Conservation (phyloP, 2,113 vertebrate genomes). For the Psittacula cyanocephala region DNA sequence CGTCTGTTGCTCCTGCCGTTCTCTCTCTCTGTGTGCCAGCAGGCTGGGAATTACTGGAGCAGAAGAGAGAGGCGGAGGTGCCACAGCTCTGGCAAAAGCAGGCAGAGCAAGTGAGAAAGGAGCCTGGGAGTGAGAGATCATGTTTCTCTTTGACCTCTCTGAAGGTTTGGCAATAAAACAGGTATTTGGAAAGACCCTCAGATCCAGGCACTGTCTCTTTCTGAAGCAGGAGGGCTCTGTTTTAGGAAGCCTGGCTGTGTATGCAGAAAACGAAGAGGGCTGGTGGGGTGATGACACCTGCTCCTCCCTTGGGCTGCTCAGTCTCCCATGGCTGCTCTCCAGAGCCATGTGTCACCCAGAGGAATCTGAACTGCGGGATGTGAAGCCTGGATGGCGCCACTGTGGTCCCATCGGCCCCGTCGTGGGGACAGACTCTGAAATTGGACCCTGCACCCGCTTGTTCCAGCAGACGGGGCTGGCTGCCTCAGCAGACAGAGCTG, state of each 20-base stretch:
- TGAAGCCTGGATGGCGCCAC: not conserved
- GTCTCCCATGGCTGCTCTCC: not conserved
- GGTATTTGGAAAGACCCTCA: not conserved
- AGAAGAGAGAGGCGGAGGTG: not conserved
- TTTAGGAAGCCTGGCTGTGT: not conserved
- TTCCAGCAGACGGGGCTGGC: not conserved
- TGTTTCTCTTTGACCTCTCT: not conserved
- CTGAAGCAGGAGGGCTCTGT: not conserved
- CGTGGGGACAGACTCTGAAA: not conserved
- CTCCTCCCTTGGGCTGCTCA: not conserved
- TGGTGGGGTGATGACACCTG: not conserved
- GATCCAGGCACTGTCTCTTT: not conserved
- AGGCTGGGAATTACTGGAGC: not conserved
- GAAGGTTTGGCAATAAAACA: not conserved
- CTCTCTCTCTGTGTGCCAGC: not conserved
- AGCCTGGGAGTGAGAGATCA: not conserved
- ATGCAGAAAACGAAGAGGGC: not conserved
- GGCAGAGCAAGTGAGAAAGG: not conserved
- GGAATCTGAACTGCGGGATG: not conserved
- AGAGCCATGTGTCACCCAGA: not conserved
- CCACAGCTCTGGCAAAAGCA: not conserved
- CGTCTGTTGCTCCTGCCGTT: not conserved
- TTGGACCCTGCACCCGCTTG: not conserved
- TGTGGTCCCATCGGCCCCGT: accelerated
- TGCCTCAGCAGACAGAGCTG: not conserved